A percentile compares a stretch with the other conserved stretches of the same genome.
Conservation (phyloP, 2,797 vertebrate species). For the Pyrocephalus nanus region DNA sequence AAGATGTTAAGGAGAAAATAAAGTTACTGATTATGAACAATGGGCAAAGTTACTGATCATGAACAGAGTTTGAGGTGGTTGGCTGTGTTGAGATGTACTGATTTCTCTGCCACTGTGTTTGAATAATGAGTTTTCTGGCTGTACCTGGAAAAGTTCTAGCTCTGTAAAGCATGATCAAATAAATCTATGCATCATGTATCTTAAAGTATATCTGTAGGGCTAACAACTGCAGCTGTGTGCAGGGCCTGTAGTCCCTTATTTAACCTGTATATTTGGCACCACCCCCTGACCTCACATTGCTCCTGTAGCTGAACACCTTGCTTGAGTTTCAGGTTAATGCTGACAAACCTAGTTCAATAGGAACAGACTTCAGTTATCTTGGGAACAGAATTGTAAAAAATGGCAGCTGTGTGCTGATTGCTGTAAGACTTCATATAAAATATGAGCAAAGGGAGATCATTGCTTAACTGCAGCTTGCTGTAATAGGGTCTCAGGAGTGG, state of each 20-base stretch:
- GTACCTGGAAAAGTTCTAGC: not conserved
- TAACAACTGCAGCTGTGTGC: not conserved
- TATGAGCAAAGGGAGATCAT: not conserved
- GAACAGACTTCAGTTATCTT: not conserved
- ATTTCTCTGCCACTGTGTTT: not conserved
- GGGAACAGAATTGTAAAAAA: not conserved
- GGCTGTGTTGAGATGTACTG: fast-evolving
- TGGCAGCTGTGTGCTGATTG: not conserved
- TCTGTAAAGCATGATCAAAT: not conserved
- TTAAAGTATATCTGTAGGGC: not conserved
- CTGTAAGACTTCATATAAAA: not conserved
- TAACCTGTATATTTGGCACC: not conserved
- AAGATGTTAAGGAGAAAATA: not conserved
- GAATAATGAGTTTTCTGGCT: not conserved
- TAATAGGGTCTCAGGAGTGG: not conserved
- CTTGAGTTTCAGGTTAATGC: not conserved
- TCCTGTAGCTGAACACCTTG: not conserved
- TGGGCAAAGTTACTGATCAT: not conserved
- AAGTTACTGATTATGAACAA: not conserved
- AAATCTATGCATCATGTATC: fast-evolving
- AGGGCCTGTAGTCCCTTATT: not conserved
- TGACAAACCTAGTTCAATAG: not conserved
- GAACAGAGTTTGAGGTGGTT: not conserved
- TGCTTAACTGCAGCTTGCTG: not conserved
- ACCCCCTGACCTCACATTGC: not conserved